Conservation (phyloP, 2,797 vertebrate genomes). For the Poeciliopsis gracilis region DNA sequence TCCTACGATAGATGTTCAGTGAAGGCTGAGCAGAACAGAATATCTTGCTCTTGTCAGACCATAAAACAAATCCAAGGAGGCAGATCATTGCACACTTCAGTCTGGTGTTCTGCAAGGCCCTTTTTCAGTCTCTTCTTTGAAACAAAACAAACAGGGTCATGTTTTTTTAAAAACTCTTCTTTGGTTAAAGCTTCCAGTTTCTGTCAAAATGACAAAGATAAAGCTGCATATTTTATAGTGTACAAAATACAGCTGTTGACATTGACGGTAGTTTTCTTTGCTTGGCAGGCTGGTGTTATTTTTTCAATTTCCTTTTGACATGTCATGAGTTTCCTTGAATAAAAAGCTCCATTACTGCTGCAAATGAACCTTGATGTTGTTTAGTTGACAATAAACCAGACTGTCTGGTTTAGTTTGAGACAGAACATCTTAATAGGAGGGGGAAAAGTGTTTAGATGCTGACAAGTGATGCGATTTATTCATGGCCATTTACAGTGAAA, state of each 20-base stretch:
- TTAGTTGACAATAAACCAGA: conserved; percentile 1
- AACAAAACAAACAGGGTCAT: neutral
- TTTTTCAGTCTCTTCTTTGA: neutral
- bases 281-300: neutral
- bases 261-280: neutral
- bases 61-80: neutral
- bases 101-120: neutral
- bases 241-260: neutral
- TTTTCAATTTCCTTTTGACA: neutral
- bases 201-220: neutral
- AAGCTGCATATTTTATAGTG: neutral
- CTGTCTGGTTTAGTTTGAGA: neutral
- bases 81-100: neutral
- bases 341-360: conserved; percentile 1
- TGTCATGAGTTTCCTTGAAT: neutral
- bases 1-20: neutral
- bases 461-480: conserved; percentile 9
- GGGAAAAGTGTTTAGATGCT: conserved; percentile 11
- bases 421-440: neutral
- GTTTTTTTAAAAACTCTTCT: neutral
- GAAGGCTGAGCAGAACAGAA: neutral
- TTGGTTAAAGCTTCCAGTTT: neutral
- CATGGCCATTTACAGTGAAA: neutral
- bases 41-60: neutral
- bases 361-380: neutral